Evolutionary conservation across 23 tunicate genomes (phyloP), one percentile per base, ranked within the genome.

Genomic region (Oikopleura dioica): DNA sequence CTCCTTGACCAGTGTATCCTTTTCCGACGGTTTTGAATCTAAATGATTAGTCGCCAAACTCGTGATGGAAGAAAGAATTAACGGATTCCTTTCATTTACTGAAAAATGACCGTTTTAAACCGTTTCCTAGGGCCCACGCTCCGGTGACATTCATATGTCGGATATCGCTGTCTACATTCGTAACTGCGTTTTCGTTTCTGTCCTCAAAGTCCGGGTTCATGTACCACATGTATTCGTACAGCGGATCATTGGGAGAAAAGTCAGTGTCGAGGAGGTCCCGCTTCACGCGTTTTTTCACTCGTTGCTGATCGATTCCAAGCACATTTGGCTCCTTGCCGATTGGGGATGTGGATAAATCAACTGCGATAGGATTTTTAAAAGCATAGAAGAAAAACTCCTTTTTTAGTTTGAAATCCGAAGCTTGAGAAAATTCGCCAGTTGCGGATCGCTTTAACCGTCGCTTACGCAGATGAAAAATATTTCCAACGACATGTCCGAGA

Each of bases 1-100:
- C 85, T 4, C 82, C 85, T 63, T 85, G 77, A 32, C 98, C 98
- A 36, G 76, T 35, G 69, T 79, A 92, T 28, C 94, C 91, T 0
- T 85, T 83, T 35, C 81, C n/a, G n/a, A n/a, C n/a, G n/a, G n/a
- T n/a, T n/a, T n/a, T n/a, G n/a, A n/a, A n/a, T n/a, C n/a, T n/a
- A n/a, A n/a, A n/a, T n/a, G n/a, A n/a, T n/a, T n/a, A n/a, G n/a
- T n/a, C n/a, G n/a, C n/a, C n/a, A n/a, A n/a, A n/a, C n/a, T n/a
- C n/a, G n/a, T n/a, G n/a, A n/a, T n/a, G n/a, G n/a, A n/a, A n/a
- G n/a, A n/a, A n/a, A n/a, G n/a, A n/a, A n/a, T n/a, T n/a, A n/a
- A n/a, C n/a, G n/a, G n/a, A n/a, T n/a, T n/a, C n/a, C n/a, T n/a
- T n/a, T n/a, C n/a, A n/a, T n/a, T n/a, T n/a, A n/a, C n/a, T n/a